phyloP scores from a whole-genome alignment of 2,113 vertebrate genomes.

The Corvus moneduloides region DNA sequence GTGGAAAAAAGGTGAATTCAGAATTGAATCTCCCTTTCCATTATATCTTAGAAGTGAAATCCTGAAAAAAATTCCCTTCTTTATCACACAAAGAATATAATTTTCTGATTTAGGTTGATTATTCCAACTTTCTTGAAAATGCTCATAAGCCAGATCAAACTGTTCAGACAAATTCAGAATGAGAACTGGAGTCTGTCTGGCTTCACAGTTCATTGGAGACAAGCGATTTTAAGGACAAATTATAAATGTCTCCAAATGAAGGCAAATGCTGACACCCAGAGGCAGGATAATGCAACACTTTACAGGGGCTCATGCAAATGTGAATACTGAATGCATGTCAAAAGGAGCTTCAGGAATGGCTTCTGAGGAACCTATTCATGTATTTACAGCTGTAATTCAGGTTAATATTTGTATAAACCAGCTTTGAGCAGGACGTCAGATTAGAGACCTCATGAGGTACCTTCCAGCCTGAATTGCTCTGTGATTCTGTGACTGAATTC shows the following conservation, averaged over 20 bases:
- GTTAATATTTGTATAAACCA: neutral
- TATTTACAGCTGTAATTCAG: neutral
- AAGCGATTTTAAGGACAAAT: neutral
- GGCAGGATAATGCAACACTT: neutral
- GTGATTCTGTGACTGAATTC: neutral
- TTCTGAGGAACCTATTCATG: neutral
- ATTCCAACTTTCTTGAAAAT: neutral
- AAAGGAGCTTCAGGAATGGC: neutral
- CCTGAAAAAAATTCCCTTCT: neutral
- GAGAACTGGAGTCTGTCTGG: neutral
- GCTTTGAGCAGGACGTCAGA: neutral
- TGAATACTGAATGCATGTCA: neutral
- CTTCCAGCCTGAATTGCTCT: neutral
- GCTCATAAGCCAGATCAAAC: neutral
- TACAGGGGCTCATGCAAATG: neutral
- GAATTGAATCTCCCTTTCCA: neutral
- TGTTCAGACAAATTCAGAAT: neutral
- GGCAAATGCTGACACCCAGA: conserved; percentile 52
- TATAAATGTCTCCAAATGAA: neutral
- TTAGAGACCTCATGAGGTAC: neutral
- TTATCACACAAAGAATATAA: neutral
- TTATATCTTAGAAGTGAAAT: neutral
- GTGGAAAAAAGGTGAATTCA: neutral
- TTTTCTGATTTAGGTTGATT: neutral
- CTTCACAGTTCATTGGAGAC: neutral